A percentile compares a stretch with the other conserved stretches of the same genome.
These are phyloP conservation scores for Bombus superbus DNA, from an alignment of 1,140 invertebrate species.

Conservation along the genomic window DNA sequence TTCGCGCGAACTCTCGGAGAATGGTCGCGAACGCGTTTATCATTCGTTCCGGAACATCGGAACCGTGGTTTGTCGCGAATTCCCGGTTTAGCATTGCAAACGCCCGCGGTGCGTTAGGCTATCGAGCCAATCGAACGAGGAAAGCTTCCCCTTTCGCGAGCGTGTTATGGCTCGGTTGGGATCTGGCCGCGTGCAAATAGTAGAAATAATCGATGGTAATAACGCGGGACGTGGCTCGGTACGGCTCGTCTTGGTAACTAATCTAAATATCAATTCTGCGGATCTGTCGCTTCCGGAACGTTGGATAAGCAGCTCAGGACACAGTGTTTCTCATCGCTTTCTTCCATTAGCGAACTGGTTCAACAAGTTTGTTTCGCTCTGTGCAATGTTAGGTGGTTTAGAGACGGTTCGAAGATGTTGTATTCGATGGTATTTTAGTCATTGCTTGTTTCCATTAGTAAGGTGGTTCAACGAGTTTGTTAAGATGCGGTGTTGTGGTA, in stretches of 20 bases:
- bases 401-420: background rate
- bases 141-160: background rate
- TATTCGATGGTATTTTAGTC: background rate
- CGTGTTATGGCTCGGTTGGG: conserved; percentile 14
- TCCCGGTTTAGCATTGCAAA: conserved; percentile 41
- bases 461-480: background rate
- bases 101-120: background rate
- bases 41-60: conserved; percentile 34
- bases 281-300: conserved; percentile 50
- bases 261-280: conserved; percentile 61
- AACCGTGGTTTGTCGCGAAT: conserved; percentile 20
- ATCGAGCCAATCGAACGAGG: conserved; percentile 32
- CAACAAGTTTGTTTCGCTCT: background rate
- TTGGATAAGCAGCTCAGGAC: too few relatives aligned
- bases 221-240: conserved; percentile 17
- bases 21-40: conserved; percentile 34
- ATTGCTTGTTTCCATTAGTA: background rate
- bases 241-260: conserved; percentile 33
- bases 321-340: conserved; percentile 23
- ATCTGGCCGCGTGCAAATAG: conserved; percentile 12
- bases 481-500: background rate
- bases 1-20: background rate
- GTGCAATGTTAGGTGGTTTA: too few relatives aligned
- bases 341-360: background rate
- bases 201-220: conserved; percentile 47